These are phyloP conservation scores for Rhizoglyphus robini DNA, from an alignment of 1,140 invertebrate genomes.

Conservation along the genomic window DNA sequence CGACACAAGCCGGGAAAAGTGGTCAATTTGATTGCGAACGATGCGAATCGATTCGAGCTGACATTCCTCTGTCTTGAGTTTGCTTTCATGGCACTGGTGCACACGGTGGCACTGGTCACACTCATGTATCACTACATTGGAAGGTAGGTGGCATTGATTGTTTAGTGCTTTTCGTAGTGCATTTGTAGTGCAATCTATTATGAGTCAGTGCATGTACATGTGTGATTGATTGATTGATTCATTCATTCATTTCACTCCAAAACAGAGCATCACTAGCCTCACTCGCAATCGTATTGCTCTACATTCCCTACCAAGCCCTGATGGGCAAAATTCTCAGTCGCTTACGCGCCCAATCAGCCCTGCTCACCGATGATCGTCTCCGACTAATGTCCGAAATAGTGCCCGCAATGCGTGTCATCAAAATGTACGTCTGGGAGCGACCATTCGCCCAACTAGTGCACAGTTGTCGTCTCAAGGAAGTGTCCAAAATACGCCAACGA, in stretches of 20 bases:
- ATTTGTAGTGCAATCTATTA: no score
- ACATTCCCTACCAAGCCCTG: slow-evolving; percentile 66
- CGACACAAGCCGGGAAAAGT: slow-evolving; percentile 69
- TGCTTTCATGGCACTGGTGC: background rate
- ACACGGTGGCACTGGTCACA: background rate
- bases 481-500: slow-evolving; percentile 48
- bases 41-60: slow-evolving; percentile 43
- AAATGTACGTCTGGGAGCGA: slow-evolving; percentile 61
- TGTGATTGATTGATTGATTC: no score
- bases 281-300: slow-evolving; percentile 56
- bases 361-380: slow-evolving; percentile 18
- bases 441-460: slow-evolving; percentile 53
- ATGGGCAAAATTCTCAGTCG: slow-evolving; percentile 39
- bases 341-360: background rate
- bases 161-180: no score
- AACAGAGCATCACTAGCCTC: slow-evolving; percentile 59
- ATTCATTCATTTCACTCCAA: no score
- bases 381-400: slow-evolving; percentile 69
- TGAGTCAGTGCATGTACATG: no score
- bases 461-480: slow-evolving; percentile 45
- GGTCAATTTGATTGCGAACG: slow-evolving; percentile 80
- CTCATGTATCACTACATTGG: background rate
- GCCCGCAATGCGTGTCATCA: slow-evolving; percentile 71
- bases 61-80: background rate
- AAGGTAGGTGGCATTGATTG: no score